These are phyloP conservation scores for Notodonta dromedarius DNA, from an alignment of 2,888 invertebrate species.

Conservation along the genomic window DNA sequence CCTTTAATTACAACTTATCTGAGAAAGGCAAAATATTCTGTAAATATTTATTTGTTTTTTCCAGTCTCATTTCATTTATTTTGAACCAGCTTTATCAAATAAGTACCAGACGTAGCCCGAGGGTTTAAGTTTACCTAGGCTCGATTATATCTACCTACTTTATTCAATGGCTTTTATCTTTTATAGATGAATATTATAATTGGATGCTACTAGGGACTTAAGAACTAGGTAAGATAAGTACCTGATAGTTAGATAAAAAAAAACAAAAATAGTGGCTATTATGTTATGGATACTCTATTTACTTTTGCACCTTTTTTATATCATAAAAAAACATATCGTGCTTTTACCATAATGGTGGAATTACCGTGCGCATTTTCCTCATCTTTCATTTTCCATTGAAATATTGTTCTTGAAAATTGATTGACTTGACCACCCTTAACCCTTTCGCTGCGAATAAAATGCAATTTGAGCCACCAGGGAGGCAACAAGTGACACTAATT, in stretches of 20 bases:
- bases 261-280: too few relatives aligned
- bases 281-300: too few relatives aligned
- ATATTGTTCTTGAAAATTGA: conserved; percentile 23
- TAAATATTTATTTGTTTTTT: neutral
- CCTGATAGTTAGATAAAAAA: too few relatives aligned
- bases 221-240: too few relatives aligned
- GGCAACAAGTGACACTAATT: conserved; percentile 57
- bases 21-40: too few relatives aligned
- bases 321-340: neutral
- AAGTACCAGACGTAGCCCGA: neutral
- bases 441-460: conserved; percentile 37
- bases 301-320: neutral
- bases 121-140: neutral
- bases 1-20: too few relatives aligned
- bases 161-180: neutral
- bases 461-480: conserved; percentile 43
- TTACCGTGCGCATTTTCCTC: neutral
- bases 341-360: conserved; percentile 1
- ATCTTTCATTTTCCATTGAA: conserved; percentile 12
- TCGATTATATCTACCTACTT: neutral
- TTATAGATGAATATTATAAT: neutral
- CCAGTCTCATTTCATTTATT: neutral
- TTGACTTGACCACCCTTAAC: conserved; percentile 28
- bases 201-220: too few relatives aligned
- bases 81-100: neutral